Percentiles rank a stretch among this genome's conserved stretches.
These are phyloP conservation scores for Pleuronectes platessa DNA, from an alignment of 2,113 vertebrate genomes.

Conservation along the genomic window DNA sequence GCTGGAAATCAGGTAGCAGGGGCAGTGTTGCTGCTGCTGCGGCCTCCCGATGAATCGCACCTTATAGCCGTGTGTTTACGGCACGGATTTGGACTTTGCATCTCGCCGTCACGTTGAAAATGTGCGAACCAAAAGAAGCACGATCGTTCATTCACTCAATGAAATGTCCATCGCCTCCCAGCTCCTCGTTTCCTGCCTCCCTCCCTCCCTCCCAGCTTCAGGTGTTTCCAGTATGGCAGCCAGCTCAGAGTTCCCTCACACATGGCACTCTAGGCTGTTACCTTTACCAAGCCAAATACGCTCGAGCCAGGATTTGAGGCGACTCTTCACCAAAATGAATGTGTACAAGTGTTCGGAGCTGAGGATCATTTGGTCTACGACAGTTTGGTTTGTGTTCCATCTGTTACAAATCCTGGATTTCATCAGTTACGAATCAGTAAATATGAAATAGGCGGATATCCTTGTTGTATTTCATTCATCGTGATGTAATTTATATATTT, in stretches of 20 bases:
- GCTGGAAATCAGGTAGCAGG: constrained; percentile 38
- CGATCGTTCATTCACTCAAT: neutral
- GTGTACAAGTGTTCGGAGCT: constrained; percentile 40
- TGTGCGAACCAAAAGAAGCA: neutral
- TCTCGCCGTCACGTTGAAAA: too few relatives aligned
- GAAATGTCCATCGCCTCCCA: constrained; percentile 21
- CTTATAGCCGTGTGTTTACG: constrained; percentile 21
- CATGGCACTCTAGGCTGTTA: constrained; percentile 56
- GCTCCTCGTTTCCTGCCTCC: neutral
- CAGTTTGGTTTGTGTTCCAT: constrained; percentile 8
- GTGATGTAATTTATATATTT: too few relatives aligned
- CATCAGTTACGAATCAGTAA: neutral
- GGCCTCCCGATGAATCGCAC: constrained; percentile 16
- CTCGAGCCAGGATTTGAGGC: constrained; percentile 11
- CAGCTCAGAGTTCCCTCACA: constrained; percentile 60
- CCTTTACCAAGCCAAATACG: constrained; percentile 47
- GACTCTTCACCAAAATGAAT: constrained; percentile 33
- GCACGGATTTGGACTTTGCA: neutral
- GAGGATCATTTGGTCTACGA: constrained; percentile 15
- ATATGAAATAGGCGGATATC: constrained; percentile 2
- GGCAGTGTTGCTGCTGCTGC: constrained; percentile 10
- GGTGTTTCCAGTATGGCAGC: constrained; percentile 57
- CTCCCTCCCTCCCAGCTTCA: constrained; percentile 24
- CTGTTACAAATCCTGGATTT: neutral
- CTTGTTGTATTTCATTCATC: constrained; percentile 15